These are phyloP conservation scores for Crocallis elinguaria DNA, from an alignment of 2,888 invertebrate genomes.

Conservation along the genomic window DNA sequence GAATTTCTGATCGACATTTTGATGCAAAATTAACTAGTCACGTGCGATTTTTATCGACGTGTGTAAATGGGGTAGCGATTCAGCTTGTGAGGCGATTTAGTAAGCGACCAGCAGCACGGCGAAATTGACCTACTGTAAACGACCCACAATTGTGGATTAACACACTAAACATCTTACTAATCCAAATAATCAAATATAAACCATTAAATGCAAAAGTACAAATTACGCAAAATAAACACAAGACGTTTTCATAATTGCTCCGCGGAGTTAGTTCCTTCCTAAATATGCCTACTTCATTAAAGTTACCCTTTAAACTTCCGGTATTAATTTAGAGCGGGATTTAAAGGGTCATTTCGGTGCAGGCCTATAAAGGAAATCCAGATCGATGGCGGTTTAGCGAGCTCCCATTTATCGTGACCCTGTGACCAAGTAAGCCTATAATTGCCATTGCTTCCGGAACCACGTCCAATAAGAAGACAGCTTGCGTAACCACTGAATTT, in stretches of 20 bases:
- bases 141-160: no score
- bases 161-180: no score
- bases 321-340: constrained; percentile 20
- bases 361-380: constrained; percentile 21
- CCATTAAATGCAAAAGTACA: constrained; percentile 6
- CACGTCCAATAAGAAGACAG: neutral
- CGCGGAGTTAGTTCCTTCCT: neutral
- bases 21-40: no score
- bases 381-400: constrained; percentile 22
- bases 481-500: neutral
- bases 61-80: no score
- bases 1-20: no score
- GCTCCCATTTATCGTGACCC: constrained; percentile 21
- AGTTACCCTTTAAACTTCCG: neutral
- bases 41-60: no score
- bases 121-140: no score
- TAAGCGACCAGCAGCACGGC: no score
- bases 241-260: neutral
- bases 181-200: no score
- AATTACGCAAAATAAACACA: neutral
- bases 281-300: constrained; percentile 1
- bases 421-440: constrained; percentile 4
- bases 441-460: constrained; percentile 1
- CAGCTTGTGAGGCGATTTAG: no score
- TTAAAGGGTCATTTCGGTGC: constrained; percentile 12